Evolutionary conservation across 2,888 invertebrate species (phyloP).

Genomic region (Bedellia somnulentella): DNA sequence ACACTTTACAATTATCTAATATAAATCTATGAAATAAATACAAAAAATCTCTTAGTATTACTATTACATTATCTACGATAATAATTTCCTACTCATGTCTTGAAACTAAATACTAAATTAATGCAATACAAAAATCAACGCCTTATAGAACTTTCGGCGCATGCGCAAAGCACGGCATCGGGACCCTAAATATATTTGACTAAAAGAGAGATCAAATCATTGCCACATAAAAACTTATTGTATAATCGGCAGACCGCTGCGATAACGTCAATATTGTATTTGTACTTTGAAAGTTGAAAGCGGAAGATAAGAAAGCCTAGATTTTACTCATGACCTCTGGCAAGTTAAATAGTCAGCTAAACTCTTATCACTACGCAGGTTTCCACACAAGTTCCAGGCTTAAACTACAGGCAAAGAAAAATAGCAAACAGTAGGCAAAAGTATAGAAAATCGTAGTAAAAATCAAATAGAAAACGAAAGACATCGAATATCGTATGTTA

Average conservation of each 20-base stretch:
- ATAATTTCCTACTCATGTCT: slow-evolving; percentile 57
- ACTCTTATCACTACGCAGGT: too few species aligned
- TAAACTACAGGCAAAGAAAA: too few species aligned
- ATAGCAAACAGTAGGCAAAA: too few species aligned
- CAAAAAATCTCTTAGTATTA: slow-evolving; percentile 48
- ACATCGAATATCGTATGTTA: too few species aligned
- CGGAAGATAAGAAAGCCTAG: too few species aligned
- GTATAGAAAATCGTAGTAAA: too few species aligned
- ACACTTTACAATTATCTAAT: slow-evolving; percentile 60
- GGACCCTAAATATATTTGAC: slow-evolving; percentile 66
- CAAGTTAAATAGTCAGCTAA: too few species aligned
- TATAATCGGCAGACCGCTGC: slow-evolving; percentile 27
- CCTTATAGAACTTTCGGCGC: slow-evolving; percentile 18
- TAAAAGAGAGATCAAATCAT: slow-evolving; percentile 75
- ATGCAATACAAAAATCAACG: slow-evolving; percentile 44
- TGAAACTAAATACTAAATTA: slow-evolving; percentile 50
- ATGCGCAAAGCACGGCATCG: slow-evolving; percentile 18
- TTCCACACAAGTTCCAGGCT: too few species aligned
- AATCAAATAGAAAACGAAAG: too few species aligned
- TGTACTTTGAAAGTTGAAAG: slow-evolving; percentile 43
- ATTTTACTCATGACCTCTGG: too few species aligned
- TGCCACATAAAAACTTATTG: slow-evolving; percentile 60
- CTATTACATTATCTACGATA: slow-evolving; percentile 43
- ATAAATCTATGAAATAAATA: slow-evolving; percentile 61
- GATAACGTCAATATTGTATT: slow-evolving; percentile 26